Evolutionary conservation across 2,113 vertebrate species (phyloP).

Genomic region (Trinectes maculatus): DNA sequence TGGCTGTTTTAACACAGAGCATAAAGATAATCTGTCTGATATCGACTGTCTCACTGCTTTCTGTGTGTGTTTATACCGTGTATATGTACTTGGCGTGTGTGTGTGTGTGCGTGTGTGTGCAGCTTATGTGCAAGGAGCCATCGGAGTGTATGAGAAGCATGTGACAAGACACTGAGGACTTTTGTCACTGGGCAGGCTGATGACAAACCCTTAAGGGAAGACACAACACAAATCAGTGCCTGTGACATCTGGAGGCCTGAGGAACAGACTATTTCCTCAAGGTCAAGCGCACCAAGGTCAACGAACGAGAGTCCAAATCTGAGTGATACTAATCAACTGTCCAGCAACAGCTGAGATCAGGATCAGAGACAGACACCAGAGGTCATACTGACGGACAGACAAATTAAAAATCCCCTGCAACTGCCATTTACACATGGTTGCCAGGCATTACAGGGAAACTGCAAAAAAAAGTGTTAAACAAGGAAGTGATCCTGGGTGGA

Average conservation of each 20-base stretch:
- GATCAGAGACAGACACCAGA: conserved; percentile 23
- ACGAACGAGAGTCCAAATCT: conserved; percentile 51
- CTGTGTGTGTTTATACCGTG: not conserved
- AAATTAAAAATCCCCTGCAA: conserved; percentile 20
- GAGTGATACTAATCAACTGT: conserved; percentile 57
- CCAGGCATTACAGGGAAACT: conserved; percentile 27
- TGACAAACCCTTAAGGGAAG: conserved; percentile 44
- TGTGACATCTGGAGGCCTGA: conserved; percentile 67
- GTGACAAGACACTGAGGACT: conserved; percentile 24
- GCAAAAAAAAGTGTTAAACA: conserved; percentile 61
- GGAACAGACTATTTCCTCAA: conserved; percentile 71
- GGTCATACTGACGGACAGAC: conserved; percentile 18
- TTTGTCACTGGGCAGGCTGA: conserved; percentile 22
- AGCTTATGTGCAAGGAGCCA: no score
- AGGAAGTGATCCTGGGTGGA: conserved; percentile 74
- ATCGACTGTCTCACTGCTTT: not conserved
- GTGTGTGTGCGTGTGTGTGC: not conserved
- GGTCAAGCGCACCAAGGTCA: conserved; percentile 75
- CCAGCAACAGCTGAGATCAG: conserved; percentile 61
- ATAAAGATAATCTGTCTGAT: not conserved
- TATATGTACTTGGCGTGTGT: not conserved
- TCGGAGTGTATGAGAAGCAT: conserved; percentile 11
- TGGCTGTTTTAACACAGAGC: not conserved
- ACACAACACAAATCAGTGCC: conserved; percentile 59
- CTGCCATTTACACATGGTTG: conserved; percentile 11